Evolutionary conservation across 2,888 invertebrate species (phyloP).

Genomic region (Mythimna albipuncta): DNA sequence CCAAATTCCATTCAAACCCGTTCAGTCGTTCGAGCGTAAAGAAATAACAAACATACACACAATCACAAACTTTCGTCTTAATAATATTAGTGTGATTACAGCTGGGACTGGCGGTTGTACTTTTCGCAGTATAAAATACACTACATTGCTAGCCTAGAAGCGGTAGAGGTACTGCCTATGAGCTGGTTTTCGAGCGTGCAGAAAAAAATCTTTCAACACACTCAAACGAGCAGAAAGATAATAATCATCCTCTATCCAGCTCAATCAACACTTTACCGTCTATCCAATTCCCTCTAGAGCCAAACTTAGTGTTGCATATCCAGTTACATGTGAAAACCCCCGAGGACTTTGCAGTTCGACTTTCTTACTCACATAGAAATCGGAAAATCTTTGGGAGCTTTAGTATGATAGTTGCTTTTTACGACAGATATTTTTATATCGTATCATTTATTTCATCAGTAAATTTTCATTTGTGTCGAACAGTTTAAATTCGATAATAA

Average conservation of each 20-base stretch:
- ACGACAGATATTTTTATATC: no score
- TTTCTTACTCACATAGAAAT: conserved; percentile 14
- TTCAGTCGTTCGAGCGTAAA: no score
- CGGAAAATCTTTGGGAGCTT: conserved; percentile 17
- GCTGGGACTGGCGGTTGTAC: no score
- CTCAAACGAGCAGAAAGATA: neutral
- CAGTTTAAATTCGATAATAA: no score
- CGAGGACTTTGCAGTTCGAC: conserved; percentile 23
- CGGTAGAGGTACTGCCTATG: no score
- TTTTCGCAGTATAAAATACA: no score
- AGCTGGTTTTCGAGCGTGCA: neutral
- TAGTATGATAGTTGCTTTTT: neutral
- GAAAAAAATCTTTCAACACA: neutral
- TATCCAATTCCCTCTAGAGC: neutral
- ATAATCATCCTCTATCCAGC: conserved; percentile 6
- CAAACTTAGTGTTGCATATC: conserved; percentile 35
- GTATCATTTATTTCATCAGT: neutral
- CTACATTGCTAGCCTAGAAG: no score
- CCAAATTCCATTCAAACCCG: no score
- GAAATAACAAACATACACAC: no score
- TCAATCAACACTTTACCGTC: conserved; percentile 42
- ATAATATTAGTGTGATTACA: no score
- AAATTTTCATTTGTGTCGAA: no score
- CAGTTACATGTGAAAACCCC: conserved; percentile 23
- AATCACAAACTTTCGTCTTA: no score